A percentile compares a stretch with the other conserved stretches of the same genome.
phyloP scores from a whole-genome alignment of 2,113 vertebrate species.

The Cheilinus undulatus region DNA sequence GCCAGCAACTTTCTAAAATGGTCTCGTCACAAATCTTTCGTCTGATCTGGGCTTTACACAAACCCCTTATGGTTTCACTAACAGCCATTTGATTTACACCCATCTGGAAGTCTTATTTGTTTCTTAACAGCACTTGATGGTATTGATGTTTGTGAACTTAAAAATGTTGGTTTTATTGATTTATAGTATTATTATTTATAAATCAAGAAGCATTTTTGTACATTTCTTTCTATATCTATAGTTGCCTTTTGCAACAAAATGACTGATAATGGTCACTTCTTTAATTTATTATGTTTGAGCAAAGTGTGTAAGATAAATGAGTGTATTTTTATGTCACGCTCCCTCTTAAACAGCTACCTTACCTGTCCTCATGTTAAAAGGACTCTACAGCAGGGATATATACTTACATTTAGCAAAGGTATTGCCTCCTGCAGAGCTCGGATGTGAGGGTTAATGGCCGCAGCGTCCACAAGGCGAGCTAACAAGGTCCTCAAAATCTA shows the following conservation, averaged over 20 bases:
- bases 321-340: constrained; percentile 59
- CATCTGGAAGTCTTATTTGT: constrained; percentile 51
- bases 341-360: constrained; percentile 41
- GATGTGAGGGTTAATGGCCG: constrained; percentile 20
- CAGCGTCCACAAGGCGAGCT: constrained; percentile 20
- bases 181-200: constrained; percentile 65
- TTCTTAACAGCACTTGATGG: constrained; percentile 75
- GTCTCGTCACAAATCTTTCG: too few species aligned
- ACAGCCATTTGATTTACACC: constrained; percentile 49
- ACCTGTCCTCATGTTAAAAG: constrained; percentile 44
- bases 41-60: too few species aligned
- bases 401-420: constrained; percentile 32
- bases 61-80: constrained; percentile 32
- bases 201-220: constrained; percentile 70
- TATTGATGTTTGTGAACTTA: constrained; percentile 71
- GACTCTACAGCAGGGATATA: constrained; percentile 54
- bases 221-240: constrained; percentile 74
- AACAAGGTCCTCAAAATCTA: constrained; percentile 48
- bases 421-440: constrained; percentile 24
- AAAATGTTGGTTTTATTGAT: constrained; percentile 65
- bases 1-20: too few species aligned
- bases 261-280: constrained; percentile 40
- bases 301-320: constrained; percentile 53
- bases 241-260: constrained; percentile 74
- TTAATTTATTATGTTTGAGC: constrained; percentile 48